These are phyloP conservation scores for Tridacna gigas DNA, from an alignment of 2,888 invertebrate genomes.

Conservation along the genomic window DNA sequence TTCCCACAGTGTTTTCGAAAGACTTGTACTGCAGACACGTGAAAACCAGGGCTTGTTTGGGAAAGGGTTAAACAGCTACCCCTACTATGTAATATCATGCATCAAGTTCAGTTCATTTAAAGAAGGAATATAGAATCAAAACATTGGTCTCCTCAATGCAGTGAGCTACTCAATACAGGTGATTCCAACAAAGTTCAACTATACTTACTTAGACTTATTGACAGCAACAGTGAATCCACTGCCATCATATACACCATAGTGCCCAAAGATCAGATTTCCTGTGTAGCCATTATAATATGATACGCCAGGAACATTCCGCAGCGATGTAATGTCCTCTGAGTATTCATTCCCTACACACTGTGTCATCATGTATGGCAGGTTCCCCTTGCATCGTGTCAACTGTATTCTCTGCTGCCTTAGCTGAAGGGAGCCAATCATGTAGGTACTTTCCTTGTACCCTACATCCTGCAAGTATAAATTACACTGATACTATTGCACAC, in stretches of 20 bases:
- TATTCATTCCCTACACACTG: constrained; percentile 54
- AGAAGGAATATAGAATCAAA: too few species aligned
- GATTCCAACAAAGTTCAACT: not conserved
- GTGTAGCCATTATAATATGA: constrained; percentile 35
- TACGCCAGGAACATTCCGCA: constrained; percentile 20
- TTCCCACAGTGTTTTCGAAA: too few species aligned
- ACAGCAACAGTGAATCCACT: constrained; percentile 70
- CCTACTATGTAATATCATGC: too few species aligned
- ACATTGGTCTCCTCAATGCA: too few species aligned
- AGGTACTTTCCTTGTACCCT: constrained; percentile 25
- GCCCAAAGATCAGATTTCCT: constrained; percentile 68
- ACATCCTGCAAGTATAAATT: not conserved
- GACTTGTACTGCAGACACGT: too few species aligned
- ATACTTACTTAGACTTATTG: constrained; percentile 43
- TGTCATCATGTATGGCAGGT: constrained; percentile 37
- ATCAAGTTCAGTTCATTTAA: too few species aligned
- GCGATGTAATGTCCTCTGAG: constrained; percentile 42
- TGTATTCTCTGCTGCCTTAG: constrained; percentile 77
- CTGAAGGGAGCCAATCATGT: constrained; percentile 79
- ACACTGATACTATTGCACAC: too few species aligned
- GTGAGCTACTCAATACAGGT: too few species aligned
- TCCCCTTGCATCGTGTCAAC: constrained; percentile 62
- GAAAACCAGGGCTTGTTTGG: too few species aligned
- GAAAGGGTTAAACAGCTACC: too few species aligned
- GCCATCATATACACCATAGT: constrained; percentile 74